Evolutionary conservation across 2,113 vertebrate species (phyloP).

Genomic region (Chroicocephalus ridibundus): DNA sequence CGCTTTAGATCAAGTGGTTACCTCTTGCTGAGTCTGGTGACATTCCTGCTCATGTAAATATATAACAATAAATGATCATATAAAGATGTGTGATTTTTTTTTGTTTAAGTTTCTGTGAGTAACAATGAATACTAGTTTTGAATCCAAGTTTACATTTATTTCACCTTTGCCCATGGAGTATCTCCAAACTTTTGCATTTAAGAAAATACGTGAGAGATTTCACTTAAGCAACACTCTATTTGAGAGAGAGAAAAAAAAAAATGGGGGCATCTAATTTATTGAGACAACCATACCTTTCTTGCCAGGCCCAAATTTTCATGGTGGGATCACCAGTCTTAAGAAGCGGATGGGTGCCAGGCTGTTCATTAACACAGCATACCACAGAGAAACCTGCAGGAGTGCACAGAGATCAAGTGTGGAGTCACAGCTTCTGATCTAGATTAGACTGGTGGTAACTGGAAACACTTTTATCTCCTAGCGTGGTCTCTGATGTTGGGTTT

Average conservation of each 20-base stretch:
- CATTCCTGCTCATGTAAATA: not conserved
- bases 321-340: not conserved
- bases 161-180: not conserved
- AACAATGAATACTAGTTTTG: not conserved
- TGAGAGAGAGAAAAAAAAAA: not conserved
- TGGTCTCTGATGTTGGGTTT: not conserved
- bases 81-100: not conserved
- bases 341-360: fast-evolving
- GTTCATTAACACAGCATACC: not conserved
- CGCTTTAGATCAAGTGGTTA: not conserved
- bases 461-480: not conserved
- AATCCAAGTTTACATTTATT: not conserved
- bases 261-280: fast-evolving
- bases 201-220: not conserved
- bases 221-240: not conserved
- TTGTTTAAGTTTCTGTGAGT: not conserved
- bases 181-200: not conserved
- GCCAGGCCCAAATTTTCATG: not conserved
- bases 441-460: not conserved
- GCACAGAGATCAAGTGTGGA: not conserved
- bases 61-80: not conserved
- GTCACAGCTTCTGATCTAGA: not conserved
- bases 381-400: not conserved
- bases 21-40: not conserved
- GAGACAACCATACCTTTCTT: not conserved